These are phyloP conservation scores for Rhyacophila brunnea DNA, from an alignment of 1,140 invertebrate species.

Conservation along the genomic window DNA sequence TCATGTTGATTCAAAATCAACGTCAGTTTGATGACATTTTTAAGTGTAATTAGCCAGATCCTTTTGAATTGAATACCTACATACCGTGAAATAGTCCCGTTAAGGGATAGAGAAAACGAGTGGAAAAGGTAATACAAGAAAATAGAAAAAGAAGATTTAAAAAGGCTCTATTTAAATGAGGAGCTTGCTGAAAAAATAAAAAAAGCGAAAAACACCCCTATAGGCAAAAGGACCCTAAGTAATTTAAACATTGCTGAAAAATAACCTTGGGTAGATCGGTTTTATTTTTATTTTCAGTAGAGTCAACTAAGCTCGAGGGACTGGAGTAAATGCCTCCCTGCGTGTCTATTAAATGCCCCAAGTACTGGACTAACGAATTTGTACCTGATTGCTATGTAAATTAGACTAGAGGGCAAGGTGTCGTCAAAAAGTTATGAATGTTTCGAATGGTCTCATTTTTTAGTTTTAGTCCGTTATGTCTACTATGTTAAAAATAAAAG, in stretches of 20 bases:
- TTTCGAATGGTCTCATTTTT: not conserved
- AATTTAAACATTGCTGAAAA: constrained; percentile 19
- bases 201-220: constrained; percentile 11
- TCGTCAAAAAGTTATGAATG: constrained; percentile 8
- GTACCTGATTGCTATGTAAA: constrained; percentile 26
- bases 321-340: not conserved
- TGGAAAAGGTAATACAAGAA: constrained; percentile 4
- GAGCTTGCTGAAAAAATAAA: not conserved
- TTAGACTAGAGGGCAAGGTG: constrained; percentile 9
- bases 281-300: constrained; percentile 9
- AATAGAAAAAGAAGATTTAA: not conserved
- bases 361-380: constrained; percentile 17
- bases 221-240: constrained; percentile 17
- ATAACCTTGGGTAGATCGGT: not conserved
- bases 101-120: constrained; percentile 17
- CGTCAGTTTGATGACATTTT: too few species aligned
- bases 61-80: not conserved
- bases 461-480: too few species aligned
- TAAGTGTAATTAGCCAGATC: too few species aligned
- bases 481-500: too few species aligned
- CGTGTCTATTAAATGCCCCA: constrained; percentile 16
- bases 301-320: constrained; percentile 6
- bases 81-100: constrained; percentile 21
- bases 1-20: too few species aligned
- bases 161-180: constrained; percentile 3